Conservation (phyloP, 2,797 vertebrate species). For the Oreochromis mossambicus region DNA sequence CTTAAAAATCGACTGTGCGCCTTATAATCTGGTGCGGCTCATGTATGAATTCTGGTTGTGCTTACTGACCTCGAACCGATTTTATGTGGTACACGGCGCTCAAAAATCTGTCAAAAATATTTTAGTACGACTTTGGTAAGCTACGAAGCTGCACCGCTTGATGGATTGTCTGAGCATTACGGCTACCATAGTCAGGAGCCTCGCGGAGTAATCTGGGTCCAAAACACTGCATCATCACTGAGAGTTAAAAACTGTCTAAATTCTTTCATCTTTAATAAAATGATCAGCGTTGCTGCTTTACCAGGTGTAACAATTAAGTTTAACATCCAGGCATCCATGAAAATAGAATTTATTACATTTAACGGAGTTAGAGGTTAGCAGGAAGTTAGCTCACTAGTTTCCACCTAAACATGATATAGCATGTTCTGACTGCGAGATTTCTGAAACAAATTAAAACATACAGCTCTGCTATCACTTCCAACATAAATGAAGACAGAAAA, state of each 20-base stretch:
- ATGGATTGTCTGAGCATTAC: background rate
- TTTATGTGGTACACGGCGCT: background rate
- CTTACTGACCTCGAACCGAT: no score
- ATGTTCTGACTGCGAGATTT: no score
- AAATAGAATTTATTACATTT: no score
- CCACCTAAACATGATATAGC: no score
- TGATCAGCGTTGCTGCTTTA: accelerated
- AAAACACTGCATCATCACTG: background rate
- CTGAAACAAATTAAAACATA: no score
- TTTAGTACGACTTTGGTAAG: background rate
- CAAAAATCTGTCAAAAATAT: background rate
- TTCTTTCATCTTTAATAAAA: background rate
- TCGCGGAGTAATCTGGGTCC: accelerated
- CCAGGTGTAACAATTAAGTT: no score
- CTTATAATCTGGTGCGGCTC: background rate
- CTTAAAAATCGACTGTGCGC: background rate
- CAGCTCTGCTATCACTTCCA: accelerated
- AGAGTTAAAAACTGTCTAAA: accelerated
- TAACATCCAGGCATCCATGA: no score
- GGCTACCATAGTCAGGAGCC: accelerated
- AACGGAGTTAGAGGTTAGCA: no score
- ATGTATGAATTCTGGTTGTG: background rate
- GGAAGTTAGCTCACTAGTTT: no score
- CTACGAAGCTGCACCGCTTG: background rate
- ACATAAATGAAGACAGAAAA: accelerated